Conservation (phyloP, 2,888 invertebrate genomes). For the Himalopsyche tibetana region DNA sequence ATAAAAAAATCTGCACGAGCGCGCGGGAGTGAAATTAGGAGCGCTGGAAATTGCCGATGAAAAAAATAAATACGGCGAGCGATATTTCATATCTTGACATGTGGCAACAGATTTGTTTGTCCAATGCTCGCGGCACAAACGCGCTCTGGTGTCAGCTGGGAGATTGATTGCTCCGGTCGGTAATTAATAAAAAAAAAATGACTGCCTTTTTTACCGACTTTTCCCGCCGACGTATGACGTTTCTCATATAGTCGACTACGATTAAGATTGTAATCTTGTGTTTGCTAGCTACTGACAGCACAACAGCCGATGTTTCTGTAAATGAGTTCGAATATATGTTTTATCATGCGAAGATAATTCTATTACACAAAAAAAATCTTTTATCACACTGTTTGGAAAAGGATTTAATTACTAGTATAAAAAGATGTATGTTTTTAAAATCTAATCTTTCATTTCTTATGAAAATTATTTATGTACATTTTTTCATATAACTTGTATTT, state of each 20-base stretch:
- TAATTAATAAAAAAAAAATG: slow-evolving; percentile 32
- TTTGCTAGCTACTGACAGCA: not conserved
- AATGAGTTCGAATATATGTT: no score
- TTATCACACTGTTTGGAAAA: no score
- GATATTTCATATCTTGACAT: slow-evolving; percentile 42
- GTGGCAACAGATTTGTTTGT: slow-evolving; percentile 43
- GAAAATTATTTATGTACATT: no score
- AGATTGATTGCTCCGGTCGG: slow-evolving; percentile 38
- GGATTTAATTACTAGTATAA: no score
- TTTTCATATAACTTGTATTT: no score
- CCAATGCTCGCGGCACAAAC: slow-evolving; percentile 28
- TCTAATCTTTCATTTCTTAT: no score
- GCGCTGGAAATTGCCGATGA: slow-evolving; percentile 8
- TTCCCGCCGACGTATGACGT: not conserved
- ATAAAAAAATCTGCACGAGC: not conserved
- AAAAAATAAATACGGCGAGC: not conserved
- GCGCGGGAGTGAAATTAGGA: not conserved
- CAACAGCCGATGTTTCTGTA: not conserved
- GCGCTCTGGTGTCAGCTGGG: slow-evolving; percentile 35
- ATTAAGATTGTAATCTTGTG: not conserved
- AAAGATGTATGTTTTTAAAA: no score
- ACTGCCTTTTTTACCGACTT: slow-evolving; percentile 10
- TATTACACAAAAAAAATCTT: no score
- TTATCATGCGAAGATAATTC: no score
- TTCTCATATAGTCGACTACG: not conserved